Evolutionary conservation across 2,113 vertebrate genomes (phyloP).

Genomic region (Melanerpes aurifrons): DNA sequence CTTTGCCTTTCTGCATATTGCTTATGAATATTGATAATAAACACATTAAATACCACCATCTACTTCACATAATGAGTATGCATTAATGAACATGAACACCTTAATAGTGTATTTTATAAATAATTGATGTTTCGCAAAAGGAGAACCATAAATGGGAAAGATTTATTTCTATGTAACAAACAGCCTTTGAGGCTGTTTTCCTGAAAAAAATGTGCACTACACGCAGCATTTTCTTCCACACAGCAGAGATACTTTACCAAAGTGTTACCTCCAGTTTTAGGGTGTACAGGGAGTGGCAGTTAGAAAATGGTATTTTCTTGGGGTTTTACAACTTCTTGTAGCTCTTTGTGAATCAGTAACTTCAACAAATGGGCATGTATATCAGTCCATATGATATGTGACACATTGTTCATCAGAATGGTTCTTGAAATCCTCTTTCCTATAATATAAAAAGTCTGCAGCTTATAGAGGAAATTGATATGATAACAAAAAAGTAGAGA

Average conservation of each 20-base stretch:
- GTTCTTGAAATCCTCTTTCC: background rate
- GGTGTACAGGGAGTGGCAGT: background rate
- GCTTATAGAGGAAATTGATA: background rate
- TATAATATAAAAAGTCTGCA: background rate
- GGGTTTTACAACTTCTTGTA: background rate
- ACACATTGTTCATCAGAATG: background rate
- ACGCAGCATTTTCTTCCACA: background rate
- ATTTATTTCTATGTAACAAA: background rate
- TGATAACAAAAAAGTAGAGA: background rate
- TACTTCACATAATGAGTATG: background rate
- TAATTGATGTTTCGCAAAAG: background rate
- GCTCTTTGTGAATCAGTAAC: background rate
- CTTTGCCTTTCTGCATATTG: background rate
- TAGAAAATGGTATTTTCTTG: background rate
- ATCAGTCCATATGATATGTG: background rate
- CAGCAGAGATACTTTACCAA: background rate
- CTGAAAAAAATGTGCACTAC: background rate
- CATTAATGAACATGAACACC: background rate
- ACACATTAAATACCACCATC: background rate
- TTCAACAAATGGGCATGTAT: background rate
- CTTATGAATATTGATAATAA: background rate
- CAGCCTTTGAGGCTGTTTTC: background rate
- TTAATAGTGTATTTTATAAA: background rate
- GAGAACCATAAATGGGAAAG: background rate
- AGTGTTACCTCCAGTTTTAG: background rate